These are phyloP conservation scores for Malachius bipustulatus DNA, from an alignment of 2,888 invertebrate genomes.

Conservation along the genomic window DNA sequence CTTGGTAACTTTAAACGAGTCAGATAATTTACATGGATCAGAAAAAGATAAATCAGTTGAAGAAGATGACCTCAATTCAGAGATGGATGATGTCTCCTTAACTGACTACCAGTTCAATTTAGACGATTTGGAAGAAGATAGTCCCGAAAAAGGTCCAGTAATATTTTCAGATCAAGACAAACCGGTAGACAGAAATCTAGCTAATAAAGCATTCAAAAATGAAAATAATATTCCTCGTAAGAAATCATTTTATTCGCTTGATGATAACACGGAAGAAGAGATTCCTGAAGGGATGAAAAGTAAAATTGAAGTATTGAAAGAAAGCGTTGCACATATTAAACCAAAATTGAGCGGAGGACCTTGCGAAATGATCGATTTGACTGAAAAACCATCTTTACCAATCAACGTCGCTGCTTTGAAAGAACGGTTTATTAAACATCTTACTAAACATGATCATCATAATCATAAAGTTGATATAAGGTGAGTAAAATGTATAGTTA, in stretches of 20 bases:
- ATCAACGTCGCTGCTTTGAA: constrained; percentile 56
- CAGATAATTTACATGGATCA: background rate
- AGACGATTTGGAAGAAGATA: constrained; percentile 20
- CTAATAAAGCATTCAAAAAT: constrained; percentile 1
- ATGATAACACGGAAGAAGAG: constrained; percentile 33
- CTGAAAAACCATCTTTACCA: constrained; percentile 37
- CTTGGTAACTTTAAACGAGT: background rate
- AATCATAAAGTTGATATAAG: constrained; percentile 45
- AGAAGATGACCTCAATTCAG: constrained; percentile 7
- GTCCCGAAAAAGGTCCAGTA: constrained; percentile 8
- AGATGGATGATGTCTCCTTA: no score
- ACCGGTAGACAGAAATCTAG: no score
- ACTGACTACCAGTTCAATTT: constrained; percentile 25
- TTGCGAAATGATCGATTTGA: constrained; percentile 49
- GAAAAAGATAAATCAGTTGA: constrained; percentile 14
- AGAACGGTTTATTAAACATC: constrained; percentile 59
- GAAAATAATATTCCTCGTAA: background rate
- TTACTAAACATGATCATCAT: constrained; percentile 43
- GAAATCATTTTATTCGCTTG: no score
- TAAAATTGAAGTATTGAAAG: constrained; percentile 26
- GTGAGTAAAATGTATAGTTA: constrained; percentile 30
- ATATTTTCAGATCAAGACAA: no score
- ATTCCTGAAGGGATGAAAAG: constrained; percentile 37
- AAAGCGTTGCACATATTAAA: constrained; percentile 27
- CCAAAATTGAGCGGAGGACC: constrained; percentile 45